Evolutionary conservation across 2,797 vertebrate species (phyloP).

Genomic region (Enteromius unitaeniatus): DNA sequence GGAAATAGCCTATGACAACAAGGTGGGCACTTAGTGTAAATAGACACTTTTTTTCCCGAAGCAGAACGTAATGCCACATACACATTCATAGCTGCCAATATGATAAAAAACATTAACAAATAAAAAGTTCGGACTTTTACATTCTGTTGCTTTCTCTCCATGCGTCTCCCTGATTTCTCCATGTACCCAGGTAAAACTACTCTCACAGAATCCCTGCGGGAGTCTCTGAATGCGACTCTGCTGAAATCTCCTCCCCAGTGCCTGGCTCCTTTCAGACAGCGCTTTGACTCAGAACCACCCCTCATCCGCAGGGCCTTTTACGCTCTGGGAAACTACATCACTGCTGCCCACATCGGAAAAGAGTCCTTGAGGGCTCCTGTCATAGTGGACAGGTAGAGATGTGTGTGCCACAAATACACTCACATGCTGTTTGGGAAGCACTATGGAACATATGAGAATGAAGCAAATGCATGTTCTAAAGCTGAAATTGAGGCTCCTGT

Average conservation of each 20-base stretch:
- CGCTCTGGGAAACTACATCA: constrained; percentile 91
- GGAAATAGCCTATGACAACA: too few species aligned
- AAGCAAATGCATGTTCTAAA: not conserved
- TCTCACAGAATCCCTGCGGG: constrained; percentile 83
- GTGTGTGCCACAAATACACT: constrained; percentile 4
- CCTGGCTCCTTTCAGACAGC: constrained; percentile 83
- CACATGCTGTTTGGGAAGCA: constrained; percentile 10
- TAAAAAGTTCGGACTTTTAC: too few species aligned
- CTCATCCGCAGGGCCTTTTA: constrained; percentile 93
- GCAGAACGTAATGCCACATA: not conserved
- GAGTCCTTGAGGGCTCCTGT: constrained; percentile 80
- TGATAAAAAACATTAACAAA: not conserved
- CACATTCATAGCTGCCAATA: not conserved
- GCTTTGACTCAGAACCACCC: constrained; percentile 86
- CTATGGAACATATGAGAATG: constrained; percentile 3
- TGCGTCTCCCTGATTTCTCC: not conserved
- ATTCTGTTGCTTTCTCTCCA: not conserved
- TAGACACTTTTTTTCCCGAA: not conserved
- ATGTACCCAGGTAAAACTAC: constrained; percentile 87
- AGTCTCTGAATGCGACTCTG: constrained; percentile 79
- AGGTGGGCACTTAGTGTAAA: too few species aligned
- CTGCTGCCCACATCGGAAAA: constrained; percentile 84
- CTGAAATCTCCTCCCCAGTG: constrained; percentile 86
- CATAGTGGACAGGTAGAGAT: constrained; percentile 89
- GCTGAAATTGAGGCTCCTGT: not conserved